These are phyloP conservation scores for Diaprepes abbreviatus DNA, from an alignment of 2,888 invertebrate species.

Conservation along the genomic window DNA sequence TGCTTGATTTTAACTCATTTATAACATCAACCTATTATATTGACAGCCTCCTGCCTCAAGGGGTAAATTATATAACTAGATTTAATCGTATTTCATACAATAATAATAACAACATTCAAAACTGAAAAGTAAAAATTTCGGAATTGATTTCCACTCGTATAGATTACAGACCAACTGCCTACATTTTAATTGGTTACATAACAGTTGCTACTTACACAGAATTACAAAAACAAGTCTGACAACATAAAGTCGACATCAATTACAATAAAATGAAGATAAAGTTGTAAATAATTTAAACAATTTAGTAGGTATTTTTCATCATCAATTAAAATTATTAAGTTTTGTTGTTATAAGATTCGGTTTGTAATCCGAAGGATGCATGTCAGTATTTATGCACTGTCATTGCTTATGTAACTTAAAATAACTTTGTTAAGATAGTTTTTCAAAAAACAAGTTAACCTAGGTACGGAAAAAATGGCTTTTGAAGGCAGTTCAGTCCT, in stretches of 20 bases:
- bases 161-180: conserved; percentile 6
- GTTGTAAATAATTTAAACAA: conserved; percentile 17
- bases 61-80: too few relatives aligned
- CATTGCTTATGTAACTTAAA: too few relatives aligned
- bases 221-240: conserved; percentile 30
- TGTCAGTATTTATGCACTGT: too few relatives aligned
- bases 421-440: too few relatives aligned
- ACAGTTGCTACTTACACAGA: conserved; percentile 26
- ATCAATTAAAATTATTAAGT: background rate
- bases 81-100: background rate
- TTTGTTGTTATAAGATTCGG: too few relatives aligned
- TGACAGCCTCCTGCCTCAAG: too few relatives aligned
- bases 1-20: too few relatives aligned
- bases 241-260: conserved; percentile 18
- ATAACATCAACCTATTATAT: too few relatives aligned
- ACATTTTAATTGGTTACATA: conserved; percentile 27
- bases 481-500: too few relatives aligned
- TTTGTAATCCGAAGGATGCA: too few relatives aligned
- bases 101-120: background rate
- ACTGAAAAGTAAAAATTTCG: conserved; percentile 21
- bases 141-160: conserved; percentile 2
- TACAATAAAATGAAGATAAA: conserved; percentile 21
- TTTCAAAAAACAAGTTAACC: too few relatives aligned
- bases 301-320: conserved; percentile 8
- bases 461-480: too few relatives aligned